Evolutionary conservation across 2,113 vertebrate species (phyloP), one percentile per base, ranked within the genome.

Genomic region (Monopterus albus): DNA sequence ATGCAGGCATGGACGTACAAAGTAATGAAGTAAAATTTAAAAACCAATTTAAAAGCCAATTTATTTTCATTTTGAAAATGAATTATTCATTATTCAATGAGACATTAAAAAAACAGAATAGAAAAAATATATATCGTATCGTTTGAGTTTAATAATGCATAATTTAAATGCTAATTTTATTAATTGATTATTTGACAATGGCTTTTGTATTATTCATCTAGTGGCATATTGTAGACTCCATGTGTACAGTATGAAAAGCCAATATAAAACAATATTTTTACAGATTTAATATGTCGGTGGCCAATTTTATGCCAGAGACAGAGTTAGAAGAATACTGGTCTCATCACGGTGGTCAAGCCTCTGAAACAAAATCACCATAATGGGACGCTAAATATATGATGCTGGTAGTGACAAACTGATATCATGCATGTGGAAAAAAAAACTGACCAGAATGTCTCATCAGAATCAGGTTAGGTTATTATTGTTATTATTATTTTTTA

Each of bases 391-490:
- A 49, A 35, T 18, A 43, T 12, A 55, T 12, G 1, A 55, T 28
- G 7, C 4, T n/a, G 31, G 46, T 40, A 26, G 13, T 18, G 4
- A 63, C 49, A 70, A 3, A 42, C 67, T 72, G 66, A 66, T 35
- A 50, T 42, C 3, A 4, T 45, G 52, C 2, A 28, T 18, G 7
- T 3, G 15, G 6, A 5, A 15, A n/a, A 26, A 29, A 40, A 42
- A 62, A 66, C 60, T 72, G 61, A 76, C 53, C 17, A 31, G 36
- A 20, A 26, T 46, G 31, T 68, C 4, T 33, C n/a, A 31, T 51
- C 45, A 26, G 23, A 21, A 40, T 31, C 42, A 40, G 39, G 35
- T 43, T 1, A 14, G 14, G 15, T 47, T 23, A 23, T 25, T n/a
- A n/a, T n/a, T n/a, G n/a, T n/a, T 39, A 38, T 17, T 5, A 7